Base-by-base conservation (phyloP, 2,797 vertebrate species). In the Megalops cyprinoides region DNA sequence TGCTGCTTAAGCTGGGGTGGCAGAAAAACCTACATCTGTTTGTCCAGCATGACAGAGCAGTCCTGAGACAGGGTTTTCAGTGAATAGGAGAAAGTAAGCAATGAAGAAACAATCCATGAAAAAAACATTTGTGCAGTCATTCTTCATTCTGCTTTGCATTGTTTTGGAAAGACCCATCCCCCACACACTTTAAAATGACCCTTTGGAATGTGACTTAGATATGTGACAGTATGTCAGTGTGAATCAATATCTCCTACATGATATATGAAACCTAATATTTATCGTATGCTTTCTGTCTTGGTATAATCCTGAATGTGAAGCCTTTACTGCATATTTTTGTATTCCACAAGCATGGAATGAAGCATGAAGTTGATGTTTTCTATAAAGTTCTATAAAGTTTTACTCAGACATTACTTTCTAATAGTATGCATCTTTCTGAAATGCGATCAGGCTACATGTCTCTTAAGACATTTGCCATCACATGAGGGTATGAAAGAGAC, bases 181-280 rank as follows among this genome's bases (percentile, higher is more conserved):
- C 34, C 39, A n/a, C 39, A 37, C 67, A 23, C 15, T 23, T 23
- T 37, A 37, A 39, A 69, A 69, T 71, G 71, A 44, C 23, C 39
- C 67, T 42, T 7, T 42, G 67, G 67, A 71, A 71, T 71, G 23
- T 71, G 67, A 23, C n/a, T n/a, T n/a, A n/a, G 67, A 18, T 44
- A 71, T 71, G 67, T n/a, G 39, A 71, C 67, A n/a, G 20, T 23
- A 58, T n/a, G 55, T 28, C n/a, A 25, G 58, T 60, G 62, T 14
- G 62, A 20, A 28, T 18, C 62, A 67, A 5, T 39, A 37, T 20
- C 67, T 62, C 25, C 37, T 5, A 23, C 39, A 71, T 12, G n/a
- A n/a, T n/a, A 23, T 71, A 44, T 42, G 39, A 23, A 37, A 42
- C 31, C 23, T 39, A 6, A 37, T 1, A 48, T 71, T 7, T 8